A percentile compares a stretch with the other conserved stretches of the same genome.
Conservation (phyloP, 2,113 vertebrate genomes). For the Perognathus longimembris region DNA sequence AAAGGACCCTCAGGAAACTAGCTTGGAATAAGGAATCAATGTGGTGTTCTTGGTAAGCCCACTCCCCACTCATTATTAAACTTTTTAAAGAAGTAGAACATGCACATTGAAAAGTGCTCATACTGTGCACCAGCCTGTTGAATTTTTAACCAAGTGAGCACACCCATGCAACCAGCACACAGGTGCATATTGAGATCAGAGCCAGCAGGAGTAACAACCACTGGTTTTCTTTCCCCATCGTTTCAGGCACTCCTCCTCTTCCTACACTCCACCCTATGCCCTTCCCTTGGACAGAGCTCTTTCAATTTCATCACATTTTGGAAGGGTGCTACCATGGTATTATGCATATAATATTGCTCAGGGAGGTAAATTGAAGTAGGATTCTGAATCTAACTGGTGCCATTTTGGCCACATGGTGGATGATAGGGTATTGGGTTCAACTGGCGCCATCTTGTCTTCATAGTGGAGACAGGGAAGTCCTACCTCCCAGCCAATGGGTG, state of each 20-base stretch:
- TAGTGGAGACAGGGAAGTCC: too few relatives aligned
- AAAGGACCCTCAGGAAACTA: background rate
- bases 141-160: background rate
- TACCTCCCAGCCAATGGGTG: too few relatives aligned
- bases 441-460: too few relatives aligned
- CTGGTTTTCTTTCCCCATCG: background rate
- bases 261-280: fast-evolving
- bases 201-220: fast-evolving
- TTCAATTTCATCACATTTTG: background rate
- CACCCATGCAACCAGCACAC: background rate
- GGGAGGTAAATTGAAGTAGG: background rate
- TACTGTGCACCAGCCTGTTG: background rate
- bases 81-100: background rate
- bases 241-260: background rate
- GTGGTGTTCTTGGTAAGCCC: background rate
- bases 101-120: background rate
- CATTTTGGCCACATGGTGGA: too few relatives aligned
- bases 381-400: too few relatives aligned
- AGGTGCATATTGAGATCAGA: background rate
- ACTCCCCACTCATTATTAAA: background rate
- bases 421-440: too few relatives aligned
- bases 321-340: background rate
- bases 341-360: background rate
- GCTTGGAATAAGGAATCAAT: background rate
- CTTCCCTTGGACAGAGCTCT: background rate